phyloP scores from a whole-genome alignment of 2,888 invertebrate species.

The Asteroscopus sphinx region DNA sequence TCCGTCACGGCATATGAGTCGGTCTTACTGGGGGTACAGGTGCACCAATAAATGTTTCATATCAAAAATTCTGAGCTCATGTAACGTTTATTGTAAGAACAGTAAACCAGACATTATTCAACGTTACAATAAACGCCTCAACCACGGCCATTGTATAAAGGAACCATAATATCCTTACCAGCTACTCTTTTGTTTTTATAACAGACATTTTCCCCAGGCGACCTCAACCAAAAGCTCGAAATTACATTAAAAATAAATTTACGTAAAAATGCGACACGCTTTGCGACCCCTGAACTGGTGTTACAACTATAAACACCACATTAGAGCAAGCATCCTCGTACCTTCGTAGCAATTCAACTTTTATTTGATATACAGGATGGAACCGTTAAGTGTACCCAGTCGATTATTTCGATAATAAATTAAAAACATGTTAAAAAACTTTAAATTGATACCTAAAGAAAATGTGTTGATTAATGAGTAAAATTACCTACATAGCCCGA shows the following conservation, averaged over 20 bases:
- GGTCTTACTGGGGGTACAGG: no score
- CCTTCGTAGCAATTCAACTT: conserved; percentile 64
- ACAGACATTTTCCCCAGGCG: conserved; percentile 29
- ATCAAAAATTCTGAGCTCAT: no score
- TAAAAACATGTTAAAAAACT: no score
- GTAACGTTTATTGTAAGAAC: no score
- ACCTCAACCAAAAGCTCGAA: conserved; percentile 27
- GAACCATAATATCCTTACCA: conserved; percentile 28
- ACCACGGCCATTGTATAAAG: conserved; percentile 21
- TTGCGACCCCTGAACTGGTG: conserved; percentile 37
- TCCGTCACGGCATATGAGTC: no score
- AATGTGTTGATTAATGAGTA: no score
- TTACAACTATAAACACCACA: conserved; percentile 63
- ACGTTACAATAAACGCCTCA: conserved; percentile 12
- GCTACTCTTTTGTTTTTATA: conserved; percentile 38
- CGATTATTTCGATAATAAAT: no score
- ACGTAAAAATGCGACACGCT: conserved; percentile 38
- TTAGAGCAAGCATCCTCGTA: conserved; percentile 57
- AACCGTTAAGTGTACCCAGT: no score
- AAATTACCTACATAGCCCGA: no score
- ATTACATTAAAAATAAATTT: conserved; percentile 51
- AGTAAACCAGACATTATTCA: no score
- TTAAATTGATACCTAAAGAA: no score
- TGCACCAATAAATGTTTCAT: no score
- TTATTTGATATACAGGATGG: conserved; percentile 56